Conservation (phyloP, 2,888 invertebrate genomes). For the Ryuthela nishihirai region DNA sequence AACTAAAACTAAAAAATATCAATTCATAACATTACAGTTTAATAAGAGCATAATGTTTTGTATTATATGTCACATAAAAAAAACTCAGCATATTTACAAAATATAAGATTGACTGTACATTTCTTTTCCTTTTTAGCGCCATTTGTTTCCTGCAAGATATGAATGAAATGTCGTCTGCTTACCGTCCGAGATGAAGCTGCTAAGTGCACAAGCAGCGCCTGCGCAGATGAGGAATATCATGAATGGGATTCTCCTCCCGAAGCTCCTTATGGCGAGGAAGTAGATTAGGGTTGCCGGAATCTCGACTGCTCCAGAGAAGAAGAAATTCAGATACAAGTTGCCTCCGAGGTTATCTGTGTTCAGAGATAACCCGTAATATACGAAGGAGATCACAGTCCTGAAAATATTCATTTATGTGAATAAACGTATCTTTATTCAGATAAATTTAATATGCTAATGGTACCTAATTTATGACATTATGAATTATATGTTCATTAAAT, state of each 20-base stretch:
- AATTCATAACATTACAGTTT: too few species aligned
- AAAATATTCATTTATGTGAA: too few species aligned
- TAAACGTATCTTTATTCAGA: too few species aligned
- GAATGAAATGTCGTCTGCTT: neutral
- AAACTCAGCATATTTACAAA: neutral
- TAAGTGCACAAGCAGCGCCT: conserved; percentile 43
- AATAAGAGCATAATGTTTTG: too few species aligned
- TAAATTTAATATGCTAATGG: too few species aligned
- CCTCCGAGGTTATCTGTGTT: conserved; percentile 72
- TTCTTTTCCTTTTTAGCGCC: neutral
- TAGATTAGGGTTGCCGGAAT: conserved; percentile 33
- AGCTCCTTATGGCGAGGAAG: conserved; percentile 10
- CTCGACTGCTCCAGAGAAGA: conserved; percentile 53
- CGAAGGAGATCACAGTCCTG: conserved; percentile 70
- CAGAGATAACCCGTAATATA: conserved; percentile 70
- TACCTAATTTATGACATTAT: too few species aligned
- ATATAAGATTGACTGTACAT: neutral
- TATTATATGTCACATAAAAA: too few species aligned
- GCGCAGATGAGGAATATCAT: conserved; percentile 44
- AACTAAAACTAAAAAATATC: too few species aligned
- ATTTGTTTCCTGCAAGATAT: neutral
- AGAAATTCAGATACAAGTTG: conserved; percentile 64
- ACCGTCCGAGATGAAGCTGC: conserved; percentile 6
- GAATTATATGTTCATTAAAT: too few species aligned
- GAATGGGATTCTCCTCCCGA: conserved; percentile 38